Evolutionary conservation across 2,888 invertebrate species (phyloP).

Genomic region (Phorcus lineatus): DNA sequence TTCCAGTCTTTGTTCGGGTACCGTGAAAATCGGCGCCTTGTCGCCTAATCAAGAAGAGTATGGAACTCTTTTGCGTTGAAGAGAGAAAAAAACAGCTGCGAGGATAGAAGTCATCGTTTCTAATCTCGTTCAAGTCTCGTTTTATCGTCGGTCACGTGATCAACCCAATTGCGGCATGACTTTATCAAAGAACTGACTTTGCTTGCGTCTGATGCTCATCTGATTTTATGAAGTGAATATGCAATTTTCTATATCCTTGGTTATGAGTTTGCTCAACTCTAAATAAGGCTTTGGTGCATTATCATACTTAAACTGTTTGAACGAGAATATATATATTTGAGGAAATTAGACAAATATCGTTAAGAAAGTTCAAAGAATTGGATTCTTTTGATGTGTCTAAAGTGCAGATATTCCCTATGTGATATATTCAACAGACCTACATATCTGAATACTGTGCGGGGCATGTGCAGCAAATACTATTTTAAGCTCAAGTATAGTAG

Average conservation of each 20-base stretch:
- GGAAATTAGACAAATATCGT: too few relatives aligned
- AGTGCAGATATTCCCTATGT: too few relatives aligned
- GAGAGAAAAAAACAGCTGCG: slow-evolving; percentile 19
- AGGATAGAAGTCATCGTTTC: not conserved
- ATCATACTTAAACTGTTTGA: not conserved
- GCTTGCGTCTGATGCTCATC: not conserved
- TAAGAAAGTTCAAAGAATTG: too few relatives aligned
- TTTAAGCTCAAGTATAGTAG: too few relatives aligned
- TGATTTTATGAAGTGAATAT: slow-evolving; percentile 8
- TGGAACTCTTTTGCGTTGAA: not conserved
- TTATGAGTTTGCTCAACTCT: not conserved
- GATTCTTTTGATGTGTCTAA: too few relatives aligned
- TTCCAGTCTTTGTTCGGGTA: slow-evolving; percentile 11
- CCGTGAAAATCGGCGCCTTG: slow-evolving; percentile 19
- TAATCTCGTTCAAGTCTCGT: not conserved
- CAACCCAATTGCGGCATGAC: not conserved
- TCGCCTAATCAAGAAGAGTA: slow-evolving; percentile 3
- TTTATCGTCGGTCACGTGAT: not conserved
- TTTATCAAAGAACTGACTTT: slow-evolving; percentile 16
- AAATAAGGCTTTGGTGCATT: not conserved
- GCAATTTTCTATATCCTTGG: not conserved
- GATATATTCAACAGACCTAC: too few relatives aligned
- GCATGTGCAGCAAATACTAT: too few relatives aligned
- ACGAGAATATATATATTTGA: too few relatives aligned
- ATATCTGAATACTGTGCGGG: too few relatives aligned